phyloP scores from a whole-genome alignment of 2,888 invertebrate species.

The Orchesella flavescens region DNA sequence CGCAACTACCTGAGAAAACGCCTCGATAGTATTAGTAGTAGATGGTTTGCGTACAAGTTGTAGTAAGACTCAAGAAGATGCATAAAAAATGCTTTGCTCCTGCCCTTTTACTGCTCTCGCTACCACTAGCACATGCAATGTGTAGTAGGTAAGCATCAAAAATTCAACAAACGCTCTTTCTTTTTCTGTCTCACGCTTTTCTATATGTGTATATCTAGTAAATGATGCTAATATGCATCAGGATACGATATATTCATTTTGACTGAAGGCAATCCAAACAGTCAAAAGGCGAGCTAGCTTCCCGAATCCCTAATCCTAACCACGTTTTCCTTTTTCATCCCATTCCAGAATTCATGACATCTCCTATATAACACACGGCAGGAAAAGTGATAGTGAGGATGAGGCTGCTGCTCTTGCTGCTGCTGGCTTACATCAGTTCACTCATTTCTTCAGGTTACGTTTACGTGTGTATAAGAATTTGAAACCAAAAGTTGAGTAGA shows the following conservation, averaged over 20 bases:
- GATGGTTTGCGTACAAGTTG: conserved; percentile 18
- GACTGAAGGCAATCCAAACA: conserved; percentile 44
- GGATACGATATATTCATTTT: conserved; percentile 13
- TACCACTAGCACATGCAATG: too few species aligned
- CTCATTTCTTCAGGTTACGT: neutral
- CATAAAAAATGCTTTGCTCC: conserved; percentile 10
- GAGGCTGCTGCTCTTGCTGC: too few species aligned
- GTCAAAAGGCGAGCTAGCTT: conserved; percentile 23
- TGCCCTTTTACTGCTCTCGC: neutral
- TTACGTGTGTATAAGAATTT: neutral
- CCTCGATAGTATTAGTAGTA: conserved; percentile 1
- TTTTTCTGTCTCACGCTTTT: conserved; percentile 16
- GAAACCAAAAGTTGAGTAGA: too few species aligned
- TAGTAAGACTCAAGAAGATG: conserved; percentile 11
- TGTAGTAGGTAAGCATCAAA: conserved; percentile 3
- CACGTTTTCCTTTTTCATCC: conserved; percentile 50
- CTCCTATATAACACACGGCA: neutral
- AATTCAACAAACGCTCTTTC: conserved; percentile 23
- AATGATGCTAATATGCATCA: conserved; percentile 52
- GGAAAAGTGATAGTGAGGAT: neutral
- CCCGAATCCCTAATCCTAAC: conserved; percentile 42
- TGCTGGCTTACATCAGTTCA: neutral
- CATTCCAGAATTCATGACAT: conserved; percentile 52
- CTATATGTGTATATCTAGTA: conserved; percentile 1
- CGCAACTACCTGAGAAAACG: conserved; percentile 32